Evolutionary conservation across 2,888 invertebrate species (phyloP), one percentile per base, ranked within the genome.

Genomic region (Chromoteleia sp.): DNA sequence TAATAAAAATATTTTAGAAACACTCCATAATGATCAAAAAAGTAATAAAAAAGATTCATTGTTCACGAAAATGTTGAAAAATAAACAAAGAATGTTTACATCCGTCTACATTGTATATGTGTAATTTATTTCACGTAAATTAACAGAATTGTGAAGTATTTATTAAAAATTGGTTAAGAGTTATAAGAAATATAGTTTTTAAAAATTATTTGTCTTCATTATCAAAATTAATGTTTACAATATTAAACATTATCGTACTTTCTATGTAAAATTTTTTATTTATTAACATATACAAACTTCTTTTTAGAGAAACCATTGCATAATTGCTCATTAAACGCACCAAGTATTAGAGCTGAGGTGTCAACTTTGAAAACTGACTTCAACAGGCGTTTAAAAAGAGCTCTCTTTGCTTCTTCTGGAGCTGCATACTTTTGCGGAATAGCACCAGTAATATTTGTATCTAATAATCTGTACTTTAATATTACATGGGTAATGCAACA

Each of bases 331-430:
- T 94, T 95, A 59, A 95, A 94, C 85, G 95, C 96, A 0, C 92
- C 92, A 2, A 94, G 94, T 30, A 94, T 96, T 48, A 93, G 98
- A 63, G 94, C 95, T 1, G 99, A 99, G 92, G 97, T 98, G 39
- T 96, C 97, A 81, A 93, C 94, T 41, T 91, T 99, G 5, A 94
- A 96, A 83, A 94, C 94, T 30, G 98, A 98, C 92, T 98, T 99
- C 88, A 98, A 98, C 90, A 94, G 94, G 83, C 93, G 98, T 36
- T 94, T 98, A 88, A 98, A 98, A 92, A 97, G 97, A 92, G 96
- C 98, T 71, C 93, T 99, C 43, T 91, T 90, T 65, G 88, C 91
- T 21, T 91, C 91, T 6, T 90, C 90, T 29, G 89, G 88, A 29
- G 89, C 87, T 61, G 89, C 91, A 8, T 92, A 90, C 61, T 86